Evolutionary conservation across 1,140 invertebrate species (phyloP), one percentile per base, ranked within the genome.

Genomic region (Apis dorsata): DNA sequence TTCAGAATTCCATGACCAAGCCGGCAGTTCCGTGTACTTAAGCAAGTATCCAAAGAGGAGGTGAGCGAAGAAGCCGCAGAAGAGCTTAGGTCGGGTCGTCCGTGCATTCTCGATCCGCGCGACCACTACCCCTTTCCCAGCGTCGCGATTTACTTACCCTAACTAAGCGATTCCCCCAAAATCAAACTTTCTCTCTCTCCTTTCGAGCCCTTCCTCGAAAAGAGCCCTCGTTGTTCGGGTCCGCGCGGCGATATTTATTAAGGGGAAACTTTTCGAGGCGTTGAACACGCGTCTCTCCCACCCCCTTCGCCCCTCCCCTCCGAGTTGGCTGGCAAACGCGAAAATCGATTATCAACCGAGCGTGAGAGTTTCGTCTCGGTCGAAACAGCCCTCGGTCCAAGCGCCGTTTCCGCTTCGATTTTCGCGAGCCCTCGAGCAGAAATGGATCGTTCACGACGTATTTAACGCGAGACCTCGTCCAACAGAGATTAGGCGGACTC

Each of bases 281-380:
- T 89, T 89, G 87, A 88, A 79, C 79, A 77, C 70, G 28, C 55
- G 51, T 19, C 24, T 17, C 24, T 10, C 7, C n/a, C 49, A 19
- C 19, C 51, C 62, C 10, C 28, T 19, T 24, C 60, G 55, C 49
- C 44, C 59, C 59, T 51, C 2, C 49, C 53, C 7, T 11, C n/a
- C 13, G 21, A 19, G 49, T n/a, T 44, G 51, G 34, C 13, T 15
- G 28, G 12, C 57, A 86, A 87, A 87, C 77, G 68, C 60, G 60
- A 63, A 72, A 70, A 88, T 88, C 84, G 87, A 81, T 88, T 84
- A 86, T 88, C 83, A 88, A 77, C 86, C 84, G 77, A 88, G 60
- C 78, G 81, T 86, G 75, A 84, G 81, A 88, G 34, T 44, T 83
- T 87, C 72, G 75, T 68, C 63, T 34, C 28, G 60, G 24, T 15